These are phyloP conservation scores for Osedax frankpressi DNA, from an alignment of 2,888 invertebrate species.

Conservation along the genomic window DNA sequence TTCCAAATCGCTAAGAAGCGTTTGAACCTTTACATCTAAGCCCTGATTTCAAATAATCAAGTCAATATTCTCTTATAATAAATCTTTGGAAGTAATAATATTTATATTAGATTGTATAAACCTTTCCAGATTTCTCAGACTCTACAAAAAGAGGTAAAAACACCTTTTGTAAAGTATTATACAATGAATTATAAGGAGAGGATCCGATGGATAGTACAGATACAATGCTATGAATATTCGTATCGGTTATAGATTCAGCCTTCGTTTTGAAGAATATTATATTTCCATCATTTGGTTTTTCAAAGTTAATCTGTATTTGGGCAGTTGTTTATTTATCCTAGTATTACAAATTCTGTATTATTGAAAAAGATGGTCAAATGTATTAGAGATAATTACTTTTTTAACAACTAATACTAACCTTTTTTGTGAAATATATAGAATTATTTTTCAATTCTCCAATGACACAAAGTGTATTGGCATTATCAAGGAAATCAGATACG, in stretches of 20 bases:
- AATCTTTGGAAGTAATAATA: too few species aligned
- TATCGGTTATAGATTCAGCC: constrained; percentile 52
- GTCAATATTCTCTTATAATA: too few species aligned
- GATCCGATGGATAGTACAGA: constrained; percentile 55
- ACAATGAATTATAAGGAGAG: constrained; percentile 53
- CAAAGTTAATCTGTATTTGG: neutral
- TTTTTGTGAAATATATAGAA: constrained; percentile 30
- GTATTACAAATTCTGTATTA: too few species aligned
- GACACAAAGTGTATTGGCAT: neutral
- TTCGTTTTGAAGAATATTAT: constrained; percentile 55
- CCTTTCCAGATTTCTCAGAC: neutral
- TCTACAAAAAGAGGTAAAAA: neutral
- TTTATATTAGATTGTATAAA: too few species aligned
- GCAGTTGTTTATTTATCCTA: too few species aligned
- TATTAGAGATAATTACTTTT: too few species aligned
- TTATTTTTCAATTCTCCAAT: neutral
- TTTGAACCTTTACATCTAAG: constrained; percentile 49
- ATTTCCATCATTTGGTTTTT: constrained; percentile 34
- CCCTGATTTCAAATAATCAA: too few species aligned
- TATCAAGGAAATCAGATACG: neutral
- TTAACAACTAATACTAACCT: too few species aligned
- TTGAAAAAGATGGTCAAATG: too few species aligned
- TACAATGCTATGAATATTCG: constrained; percentile 52
- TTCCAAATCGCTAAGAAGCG: constrained; percentile 48
- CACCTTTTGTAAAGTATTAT: constrained; percentile 53